Evolutionary conservation across 1,140 invertebrate genomes (phyloP), one percentile per base, ranked within the genome.

Genomic region (Melitaea cinxia): DNA sequence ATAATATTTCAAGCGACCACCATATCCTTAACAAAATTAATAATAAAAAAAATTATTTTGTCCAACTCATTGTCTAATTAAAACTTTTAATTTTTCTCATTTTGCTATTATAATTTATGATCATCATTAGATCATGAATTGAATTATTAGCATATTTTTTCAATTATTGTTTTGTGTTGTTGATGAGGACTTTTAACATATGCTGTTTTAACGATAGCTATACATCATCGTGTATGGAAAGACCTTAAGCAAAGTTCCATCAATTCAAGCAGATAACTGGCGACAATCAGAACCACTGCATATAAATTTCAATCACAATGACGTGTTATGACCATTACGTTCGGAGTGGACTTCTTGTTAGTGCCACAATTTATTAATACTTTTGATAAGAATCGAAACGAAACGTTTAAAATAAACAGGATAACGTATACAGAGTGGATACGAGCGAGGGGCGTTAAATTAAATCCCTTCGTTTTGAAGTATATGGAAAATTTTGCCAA

Each of bases 321-420:
- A 60, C 47, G 45, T 62, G 59, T 62, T 62, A 62, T 62, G 59
- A 62, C 59, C 50, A 53, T 52, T 61, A 61, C 24, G 58, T 49
- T 24, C 7, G 2, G 21, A 39, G 52, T 21, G 52, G 35, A 62
- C 59, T 61, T 53, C 59, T 62, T 53, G 59, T 62, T 62, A 53
- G 28, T 42, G 59, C 49, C 23, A 52, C 33, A 62, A 62, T 52
- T 62, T 62, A 52, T 62, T 62, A 62, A 62, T 50, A 62, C 33
- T 14, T 15, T 15, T 30, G 49, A 62, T 47, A 58, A 39, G 24
- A 10, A 19, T 54, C 30, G 33, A 61, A 50, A 52, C 21, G 17
- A 23, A 47, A 42, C 37, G 37, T 42, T 42, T 42, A 42, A 42
- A 42, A 42, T 42, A 42, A 42, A 42, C 37, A 14, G 37, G 17